Percentiles rank a stretch among this genome's conserved stretches.
Evolutionary conservation across 2,888 invertebrate genomes (phyloP).

Genomic region (Boloria euphrosyne): DNA sequence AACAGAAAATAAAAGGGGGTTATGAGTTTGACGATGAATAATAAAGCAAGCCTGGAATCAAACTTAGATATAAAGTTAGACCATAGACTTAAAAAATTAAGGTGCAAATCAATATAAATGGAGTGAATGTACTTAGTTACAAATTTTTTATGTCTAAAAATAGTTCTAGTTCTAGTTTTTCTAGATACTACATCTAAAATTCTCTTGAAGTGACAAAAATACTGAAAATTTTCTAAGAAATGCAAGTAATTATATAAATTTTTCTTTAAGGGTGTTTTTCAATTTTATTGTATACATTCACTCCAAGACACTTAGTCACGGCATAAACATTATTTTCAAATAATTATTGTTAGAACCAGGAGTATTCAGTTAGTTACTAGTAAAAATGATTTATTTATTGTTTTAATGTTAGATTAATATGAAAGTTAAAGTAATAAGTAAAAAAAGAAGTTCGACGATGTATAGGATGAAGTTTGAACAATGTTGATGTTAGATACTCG

Average conservation of each 20-base stretch:
- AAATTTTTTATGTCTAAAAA: not conserved
- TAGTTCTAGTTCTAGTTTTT: too few relatives aligned
- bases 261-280: too few relatives aligned
- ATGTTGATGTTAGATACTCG: too few relatives aligned
- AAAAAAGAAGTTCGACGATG: too few relatives aligned
- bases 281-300: conserved; percentile 26
- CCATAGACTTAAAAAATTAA: conserved; percentile 47
- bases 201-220: not conserved
- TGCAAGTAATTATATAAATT: too few relatives aligned
- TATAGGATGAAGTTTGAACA: too few relatives aligned
- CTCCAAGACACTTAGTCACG: conserved; percentile 34
- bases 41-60: conserved; percentile 63
- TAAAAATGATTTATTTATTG: too few relatives aligned
- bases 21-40: conserved; percentile 58
- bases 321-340: conserved; percentile 14
- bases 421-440: too few relatives aligned
- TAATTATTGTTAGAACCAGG: too few relatives aligned
- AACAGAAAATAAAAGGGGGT: conserved; percentile 50
- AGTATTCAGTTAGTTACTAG: too few relatives aligned
- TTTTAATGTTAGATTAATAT: too few relatives aligned
- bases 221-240: too few relatives aligned
- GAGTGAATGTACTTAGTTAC: conserved; percentile 43
- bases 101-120: conserved; percentile 64
- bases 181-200: not conserved
- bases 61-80: conserved; percentile 43